Conservation (phyloP, 2,888 invertebrate genomes). For the Heliothis peltigera region DNA sequence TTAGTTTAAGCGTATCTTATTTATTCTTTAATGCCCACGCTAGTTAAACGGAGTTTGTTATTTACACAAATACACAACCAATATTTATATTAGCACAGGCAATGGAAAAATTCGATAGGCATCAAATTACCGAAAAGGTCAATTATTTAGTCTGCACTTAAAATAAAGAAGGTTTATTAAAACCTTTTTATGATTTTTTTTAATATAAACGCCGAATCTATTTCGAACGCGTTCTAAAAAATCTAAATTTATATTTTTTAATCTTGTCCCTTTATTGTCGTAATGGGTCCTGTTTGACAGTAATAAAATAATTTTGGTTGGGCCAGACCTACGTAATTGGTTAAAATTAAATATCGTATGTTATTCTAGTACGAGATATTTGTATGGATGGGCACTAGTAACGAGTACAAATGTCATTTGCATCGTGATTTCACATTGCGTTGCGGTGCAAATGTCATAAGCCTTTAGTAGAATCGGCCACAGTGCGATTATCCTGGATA, state of each 20-base stretch:
- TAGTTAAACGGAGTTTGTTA: background rate
- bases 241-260: background rate
- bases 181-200: background rate
- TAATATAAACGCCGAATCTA: background rate
- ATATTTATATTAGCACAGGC: background rate
- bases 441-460: constrained; percentile 28
- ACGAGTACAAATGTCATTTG: constrained; percentile 43
- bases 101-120: background rate
- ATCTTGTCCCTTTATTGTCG: background rate
- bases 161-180: background rate
- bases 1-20: background rate
- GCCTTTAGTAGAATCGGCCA: background rate
- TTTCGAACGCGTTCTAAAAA: background rate
- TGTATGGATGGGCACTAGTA: constrained; percentile 7
- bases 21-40: background rate
- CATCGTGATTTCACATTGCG: constrained; percentile 28
- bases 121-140: background rate
- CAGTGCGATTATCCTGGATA: background rate
- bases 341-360: background rate
- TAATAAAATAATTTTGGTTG: background rate
- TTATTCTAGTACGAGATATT: constrained; percentile 6
- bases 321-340: background rate
- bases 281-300: background rate
- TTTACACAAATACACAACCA: background rate
- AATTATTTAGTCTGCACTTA: background rate